These are phyloP conservation scores for Vicugna pacos DNA, from an alignment of 2,113 vertebrate genomes.

Conservation along the genomic window DNA sequence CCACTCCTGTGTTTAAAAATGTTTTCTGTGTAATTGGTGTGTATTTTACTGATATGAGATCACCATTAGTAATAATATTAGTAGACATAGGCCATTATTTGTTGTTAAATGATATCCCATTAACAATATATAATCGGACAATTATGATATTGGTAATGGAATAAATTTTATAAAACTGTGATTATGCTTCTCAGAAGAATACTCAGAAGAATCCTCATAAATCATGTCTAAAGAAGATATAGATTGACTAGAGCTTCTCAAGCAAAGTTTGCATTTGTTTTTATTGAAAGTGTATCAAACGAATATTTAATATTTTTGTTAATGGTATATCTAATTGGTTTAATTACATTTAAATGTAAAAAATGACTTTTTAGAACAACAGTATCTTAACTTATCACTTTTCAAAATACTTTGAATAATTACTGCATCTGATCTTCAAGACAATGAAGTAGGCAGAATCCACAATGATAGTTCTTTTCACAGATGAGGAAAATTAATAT, in stretches of 20 bases:
- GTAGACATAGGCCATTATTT: neutral
- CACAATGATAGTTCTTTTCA: neutral
- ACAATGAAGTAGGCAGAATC: rapidly evolving
- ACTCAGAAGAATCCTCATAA: neutral
- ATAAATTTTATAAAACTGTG: neutral
- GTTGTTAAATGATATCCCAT: neutral
- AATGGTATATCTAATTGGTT: neutral
- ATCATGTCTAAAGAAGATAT: neutral
- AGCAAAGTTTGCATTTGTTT: neutral
- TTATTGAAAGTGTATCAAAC: neutral
- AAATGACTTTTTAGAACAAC: neutral
- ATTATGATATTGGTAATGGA: neutral
- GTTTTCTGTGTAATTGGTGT: constrained; percentile 59
- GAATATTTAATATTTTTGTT: neutral
- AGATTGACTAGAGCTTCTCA: neutral
- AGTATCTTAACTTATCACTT: neutral
- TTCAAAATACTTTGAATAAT: neutral
- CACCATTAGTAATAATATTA: constrained; percentile 44
- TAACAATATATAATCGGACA: constrained; percentile 2
- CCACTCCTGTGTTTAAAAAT: constrained; percentile 66
- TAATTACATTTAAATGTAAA: neutral
- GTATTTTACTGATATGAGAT: constrained; percentile 60
- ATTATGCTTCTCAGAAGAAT: neutral
- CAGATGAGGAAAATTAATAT: neutral
- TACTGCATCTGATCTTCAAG: neutral